Conservation (phyloP, 2,113 vertebrate genomes). For the Hepsetus odoe region DNA sequence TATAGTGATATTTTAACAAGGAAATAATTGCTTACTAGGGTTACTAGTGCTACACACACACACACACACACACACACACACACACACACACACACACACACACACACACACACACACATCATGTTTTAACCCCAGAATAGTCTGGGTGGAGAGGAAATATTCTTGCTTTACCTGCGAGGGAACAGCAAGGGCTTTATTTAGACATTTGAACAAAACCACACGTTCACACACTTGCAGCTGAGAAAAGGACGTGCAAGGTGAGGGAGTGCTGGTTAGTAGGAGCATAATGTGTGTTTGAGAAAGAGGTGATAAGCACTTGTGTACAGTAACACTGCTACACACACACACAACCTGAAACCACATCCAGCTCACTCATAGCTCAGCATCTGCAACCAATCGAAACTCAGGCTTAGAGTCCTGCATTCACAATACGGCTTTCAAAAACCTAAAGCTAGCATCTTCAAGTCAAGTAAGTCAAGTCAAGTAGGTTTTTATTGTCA, state of each 20-base stretch:
- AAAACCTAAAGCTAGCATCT: too few species aligned
- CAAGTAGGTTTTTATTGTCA: too few species aligned
- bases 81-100: not conserved
- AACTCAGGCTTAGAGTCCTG: not conserved
- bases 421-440: too few species aligned
- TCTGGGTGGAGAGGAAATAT: not conserved
- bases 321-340: not conserved
- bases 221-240: not conserved
- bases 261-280: not conserved
- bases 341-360: not conserved
- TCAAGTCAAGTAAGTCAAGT: too few species aligned
- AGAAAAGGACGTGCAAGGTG: slow-evolving; percentile 20
- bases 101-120: not conserved
- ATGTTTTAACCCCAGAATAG: not conserved
- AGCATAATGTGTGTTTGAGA: slow-evolving; percentile 20
- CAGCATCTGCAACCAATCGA: not conserved
- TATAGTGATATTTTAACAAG: too few species aligned
- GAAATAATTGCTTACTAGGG: too few species aligned
- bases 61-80: not conserved
- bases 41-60: not conserved
- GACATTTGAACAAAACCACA: slow-evolving; percentile 16
- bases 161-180: not conserved
- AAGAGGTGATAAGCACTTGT: slow-evolving; percentile 9
- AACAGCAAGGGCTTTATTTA: not conserved
- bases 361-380: not conserved